A percentile compares a stretch with the other conserved stretches of the same genome.
Conservation (phyloP, 2,797 vertebrate species). For the Florisuga fusca region DNA sequence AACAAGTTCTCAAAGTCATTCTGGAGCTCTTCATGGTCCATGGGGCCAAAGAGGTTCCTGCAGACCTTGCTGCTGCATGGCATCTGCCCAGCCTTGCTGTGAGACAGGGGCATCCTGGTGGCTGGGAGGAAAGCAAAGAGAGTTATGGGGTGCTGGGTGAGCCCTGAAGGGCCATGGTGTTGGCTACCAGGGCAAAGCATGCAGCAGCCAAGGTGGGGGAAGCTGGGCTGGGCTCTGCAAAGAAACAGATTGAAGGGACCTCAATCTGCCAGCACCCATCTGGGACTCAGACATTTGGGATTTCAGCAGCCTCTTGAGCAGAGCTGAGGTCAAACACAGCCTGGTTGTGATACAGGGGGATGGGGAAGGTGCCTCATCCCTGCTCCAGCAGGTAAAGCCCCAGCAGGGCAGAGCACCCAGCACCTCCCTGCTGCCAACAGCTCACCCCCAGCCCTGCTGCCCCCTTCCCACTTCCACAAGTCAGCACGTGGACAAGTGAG, state of each 20-base stretch:
- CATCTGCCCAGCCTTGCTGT: conserved; percentile 42
- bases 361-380: neutral
- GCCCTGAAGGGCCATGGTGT: fast-evolving
- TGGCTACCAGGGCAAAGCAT: neutral
- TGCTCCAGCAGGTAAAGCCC: neutral
- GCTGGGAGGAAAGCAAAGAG: neutral
- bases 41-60: conserved; percentile 88
- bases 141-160: neutral
- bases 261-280: neutral
- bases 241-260: neutral
- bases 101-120: conserved; percentile 77
- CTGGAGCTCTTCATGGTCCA: conserved; percentile 86
- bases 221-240: neutral
- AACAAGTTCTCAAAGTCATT: conserved; percentile 79
- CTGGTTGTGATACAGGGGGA: fast-evolving
- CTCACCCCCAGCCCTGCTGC: neutral
- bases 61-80: conserved; percentile 74
- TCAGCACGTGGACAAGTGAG: neutral
- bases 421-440: fast-evolving
- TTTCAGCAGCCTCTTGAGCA: neutral
- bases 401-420: neutral
- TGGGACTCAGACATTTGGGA: neutral
- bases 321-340: neutral
- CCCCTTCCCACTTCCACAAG: neutral
- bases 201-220: neutral